Base-by-base conservation (phyloP, 2,888 invertebrate genomes). In the Drosophila ustulata region DNA sequence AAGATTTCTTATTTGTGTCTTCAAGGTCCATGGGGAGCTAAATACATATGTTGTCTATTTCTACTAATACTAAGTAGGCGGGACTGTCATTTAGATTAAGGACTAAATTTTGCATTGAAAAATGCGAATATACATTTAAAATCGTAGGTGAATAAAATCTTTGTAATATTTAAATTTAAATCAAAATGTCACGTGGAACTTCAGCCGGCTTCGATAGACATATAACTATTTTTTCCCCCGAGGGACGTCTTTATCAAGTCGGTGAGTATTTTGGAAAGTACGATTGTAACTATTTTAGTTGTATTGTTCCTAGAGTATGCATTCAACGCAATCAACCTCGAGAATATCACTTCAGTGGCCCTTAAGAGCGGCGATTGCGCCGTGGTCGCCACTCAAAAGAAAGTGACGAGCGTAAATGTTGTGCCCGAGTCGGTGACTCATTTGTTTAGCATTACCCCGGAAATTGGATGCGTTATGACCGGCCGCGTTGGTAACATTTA, bases 151-250 rank as follows among this genome's bases (percentile, higher is more conserved):
- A n/a, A 37, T 37, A n/a, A 37, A 11, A 11, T 37, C 1, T n/a
- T 37, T n/a, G n/a, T 37, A 0, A 11, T 4, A n/a, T n/a, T 5
- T 4, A 11, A n/a, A 37, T n/a, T n/a, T 26, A 9, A 8, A 26
- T 25, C 4, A 39, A 26, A 9, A 39, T 52, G 25, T 18, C 39
- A 2, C 39, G 39, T 41, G 39, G 39, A 13, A 18, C 39, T 41
- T 41, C 39, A 7, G 39, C 39, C 7, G 39, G 39, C 18, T 41
- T 13, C n/a, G 99, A 99, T 94, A 96, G 99, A 91, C 99, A 99
- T 93, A 99, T 99, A 92, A 99, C 99, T 58, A 99, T 99, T 90
- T 99, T 99, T 93, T 99, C 99, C n/a, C 99, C 99, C 0, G 99
- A 99, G 94, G 99, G 99, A 61, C 95, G 99, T 85, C 94, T 99